Evolutionary conservation across 2,888 invertebrate species (phyloP).

Genomic region (Camptogramma bilineatum): DNA sequence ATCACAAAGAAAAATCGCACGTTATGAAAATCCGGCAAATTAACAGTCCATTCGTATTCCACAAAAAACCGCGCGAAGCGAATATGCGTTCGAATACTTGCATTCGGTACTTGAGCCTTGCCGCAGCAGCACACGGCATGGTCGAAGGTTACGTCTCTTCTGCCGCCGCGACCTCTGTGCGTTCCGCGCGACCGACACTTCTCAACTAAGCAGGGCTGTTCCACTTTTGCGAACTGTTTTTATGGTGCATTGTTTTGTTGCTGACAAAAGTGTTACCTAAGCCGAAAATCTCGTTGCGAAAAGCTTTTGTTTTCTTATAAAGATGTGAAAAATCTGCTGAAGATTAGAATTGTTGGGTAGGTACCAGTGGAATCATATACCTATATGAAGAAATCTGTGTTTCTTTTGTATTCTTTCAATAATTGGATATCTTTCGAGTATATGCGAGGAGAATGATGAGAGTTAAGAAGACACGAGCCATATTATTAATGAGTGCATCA

Average conservation of each 20-base stretch:
- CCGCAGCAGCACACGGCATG: slow-evolving; percentile 78
- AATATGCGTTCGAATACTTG: slow-evolving; percentile 66
- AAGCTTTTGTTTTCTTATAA: slow-evolving; percentile 54
- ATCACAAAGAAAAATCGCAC: background rate
- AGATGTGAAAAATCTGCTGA: slow-evolving; percentile 36
- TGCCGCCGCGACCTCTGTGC: slow-evolving; percentile 58
- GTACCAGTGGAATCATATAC: background rate
- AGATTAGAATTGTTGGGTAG: slow-evolving; percentile 6
- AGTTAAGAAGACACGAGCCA: slow-evolving; percentile 21
- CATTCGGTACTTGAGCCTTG: slow-evolving; percentile 73
- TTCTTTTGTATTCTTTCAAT: slow-evolving; percentile 14
- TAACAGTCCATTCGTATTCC: slow-evolving; percentile 6
- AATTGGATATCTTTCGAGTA: slow-evolving; percentile 5
- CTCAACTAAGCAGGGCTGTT: slow-evolving; percentile 76
- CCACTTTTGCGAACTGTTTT: slow-evolving; percentile 66
- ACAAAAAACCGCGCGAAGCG: slow-evolving; percentile 12
- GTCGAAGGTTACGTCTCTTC: slow-evolving; percentile 63
- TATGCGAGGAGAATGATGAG: too few relatives aligned
- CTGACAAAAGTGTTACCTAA: slow-evolving; percentile 64
- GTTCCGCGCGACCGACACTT: slow-evolving; percentile 73
- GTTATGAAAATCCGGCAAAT: slow-evolving; percentile 4
- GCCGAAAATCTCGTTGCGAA: slow-evolving; percentile 61
- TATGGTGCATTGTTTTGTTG: slow-evolving; percentile 74
- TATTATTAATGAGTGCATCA: slow-evolving; percentile 41
- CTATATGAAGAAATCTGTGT: background rate